A percentile compares a stretch with the other conserved stretches of the same genome.
Conservation (phyloP, 92 coral and sea anemone species). For the Zoanthus solanderi region DNA sequence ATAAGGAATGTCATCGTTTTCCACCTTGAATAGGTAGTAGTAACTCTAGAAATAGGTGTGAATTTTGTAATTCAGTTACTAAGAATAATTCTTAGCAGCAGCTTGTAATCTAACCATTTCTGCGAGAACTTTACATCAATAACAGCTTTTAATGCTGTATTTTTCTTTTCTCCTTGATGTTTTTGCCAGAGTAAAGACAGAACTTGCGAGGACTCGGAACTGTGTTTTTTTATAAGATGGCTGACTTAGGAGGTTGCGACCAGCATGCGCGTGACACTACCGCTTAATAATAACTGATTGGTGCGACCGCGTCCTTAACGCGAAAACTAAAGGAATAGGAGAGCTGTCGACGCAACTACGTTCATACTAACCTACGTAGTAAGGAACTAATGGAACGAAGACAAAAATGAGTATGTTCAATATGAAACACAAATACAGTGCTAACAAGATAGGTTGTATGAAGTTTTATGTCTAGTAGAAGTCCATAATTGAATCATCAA, state of each 20-base stretch:
- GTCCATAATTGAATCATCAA: not conserved
- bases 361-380: not conserved
- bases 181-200: not conserved
- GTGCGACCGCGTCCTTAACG: constrained; percentile 7
- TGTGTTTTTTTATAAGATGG: not conserved
- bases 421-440: not conserved
- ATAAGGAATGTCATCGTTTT: too few species aligned
- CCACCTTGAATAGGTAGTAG: too few species aligned
- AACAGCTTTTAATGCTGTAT: too few species aligned
- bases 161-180: too few species aligned
- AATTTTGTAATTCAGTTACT: too few species aligned
- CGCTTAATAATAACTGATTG: constrained; percentile 10
- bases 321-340: constrained; percentile 2
- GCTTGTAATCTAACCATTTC: too few species aligned
- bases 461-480: not conserved
- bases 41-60: too few species aligned
- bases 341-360: not conserved
- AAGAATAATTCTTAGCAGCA: too few species aligned
- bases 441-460: not conserved
- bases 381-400: not conserved
- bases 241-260: not conserved
- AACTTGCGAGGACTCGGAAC: not conserved
- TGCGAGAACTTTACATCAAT: too few species aligned
- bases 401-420: not conserved
- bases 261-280: constrained; percentile 9